A percentile compares a stretch with the other conserved stretches of the same genome.
phyloP scores from a whole-genome alignment of 2,113 vertebrate genomes.

The Procapra przewalskii region DNA sequence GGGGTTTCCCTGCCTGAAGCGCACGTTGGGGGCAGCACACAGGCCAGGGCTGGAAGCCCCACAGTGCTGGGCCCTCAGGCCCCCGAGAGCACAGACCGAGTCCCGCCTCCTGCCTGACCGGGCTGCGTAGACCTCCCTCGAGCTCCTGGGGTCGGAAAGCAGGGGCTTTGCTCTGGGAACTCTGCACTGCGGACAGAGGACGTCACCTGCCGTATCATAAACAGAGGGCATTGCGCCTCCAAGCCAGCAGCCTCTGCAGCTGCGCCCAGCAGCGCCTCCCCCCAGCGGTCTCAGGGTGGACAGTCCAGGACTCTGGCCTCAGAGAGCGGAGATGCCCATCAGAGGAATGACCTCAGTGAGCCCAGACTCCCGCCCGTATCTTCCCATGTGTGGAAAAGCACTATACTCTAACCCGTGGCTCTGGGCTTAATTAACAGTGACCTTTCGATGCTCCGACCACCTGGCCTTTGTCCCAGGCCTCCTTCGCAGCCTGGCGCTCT shows the following conservation, averaged over 20 bases:
- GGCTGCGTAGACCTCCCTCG: not conserved
- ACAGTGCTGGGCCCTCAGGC: not conserved
- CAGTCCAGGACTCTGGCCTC: not conserved
- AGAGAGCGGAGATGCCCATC: not conserved
- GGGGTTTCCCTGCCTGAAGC: no score
- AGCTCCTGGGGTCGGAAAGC: not conserved
- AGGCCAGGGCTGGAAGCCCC: not conserved
- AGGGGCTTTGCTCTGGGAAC: not conserved
- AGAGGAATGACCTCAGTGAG: not conserved
- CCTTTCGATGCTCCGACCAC: not conserved
- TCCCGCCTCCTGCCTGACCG: not conserved
- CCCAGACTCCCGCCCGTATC: not conserved
- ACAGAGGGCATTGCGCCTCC: not conserved
- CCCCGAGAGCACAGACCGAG: not conserved
- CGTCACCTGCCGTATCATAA: not conserved
- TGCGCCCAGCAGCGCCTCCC: not conserved
- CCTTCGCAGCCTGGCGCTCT: accelerated
- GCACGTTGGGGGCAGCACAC: not conserved
- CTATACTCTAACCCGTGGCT: no score
- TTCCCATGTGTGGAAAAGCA: not conserved
- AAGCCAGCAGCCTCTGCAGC: not conserved
- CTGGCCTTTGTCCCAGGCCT: not conserved
- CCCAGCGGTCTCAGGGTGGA: not conserved
- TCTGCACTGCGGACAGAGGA: not conserved
- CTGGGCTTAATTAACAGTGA: not conserved